phyloP scores from a whole-genome alignment of 2,888 invertebrate species.

The Ramazzottius varieornatus region DNA sequence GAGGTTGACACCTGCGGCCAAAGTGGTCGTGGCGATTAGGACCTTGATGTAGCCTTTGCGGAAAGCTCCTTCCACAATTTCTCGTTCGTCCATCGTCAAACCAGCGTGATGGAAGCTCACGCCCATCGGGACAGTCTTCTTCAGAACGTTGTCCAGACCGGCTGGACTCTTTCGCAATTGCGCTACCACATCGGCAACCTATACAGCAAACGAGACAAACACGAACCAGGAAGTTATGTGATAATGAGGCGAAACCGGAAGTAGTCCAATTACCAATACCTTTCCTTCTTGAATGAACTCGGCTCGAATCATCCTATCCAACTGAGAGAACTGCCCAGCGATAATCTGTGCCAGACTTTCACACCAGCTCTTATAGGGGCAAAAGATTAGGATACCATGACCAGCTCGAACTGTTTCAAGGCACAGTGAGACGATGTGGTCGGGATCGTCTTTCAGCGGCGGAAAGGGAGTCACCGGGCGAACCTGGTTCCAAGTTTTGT shows the following conservation, averaged over 20 bases:
- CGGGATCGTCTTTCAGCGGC: slow-evolving; percentile 35
- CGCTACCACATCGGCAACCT: neutral
- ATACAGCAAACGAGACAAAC: too few relatives aligned
- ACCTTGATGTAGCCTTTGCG: slow-evolving; percentile 50
- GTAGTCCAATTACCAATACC: too few relatives aligned
- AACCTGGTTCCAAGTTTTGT: slow-evolving; percentile 5
- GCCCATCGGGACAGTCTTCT: slow-evolving; percentile 52
- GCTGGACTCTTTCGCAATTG: slow-evolving; percentile 45
- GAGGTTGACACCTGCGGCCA: slow-evolving; percentile 83
- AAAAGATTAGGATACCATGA: slow-evolving; percentile 72
- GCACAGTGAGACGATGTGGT: slow-evolving; percentile 55
- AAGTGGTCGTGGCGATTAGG: slow-evolving; percentile 74
- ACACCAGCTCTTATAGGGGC: slow-evolving; percentile 80
- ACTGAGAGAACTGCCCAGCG: slow-evolving; percentile 36
- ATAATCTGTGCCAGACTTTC: slow-evolving; percentile 60
- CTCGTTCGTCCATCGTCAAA: slow-evolving; percentile 80
- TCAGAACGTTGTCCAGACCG: slow-evolving; percentile 49
- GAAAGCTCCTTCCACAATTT: slow-evolving; percentile 66
- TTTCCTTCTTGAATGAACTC: too few relatives aligned
- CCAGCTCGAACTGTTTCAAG: slow-evolving; percentile 57
- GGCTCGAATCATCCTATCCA: too few relatives aligned
- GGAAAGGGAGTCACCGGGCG: slow-evolving; percentile 5
- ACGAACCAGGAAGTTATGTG: too few relatives aligned
- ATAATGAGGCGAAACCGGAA: too few relatives aligned
- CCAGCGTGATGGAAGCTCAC: slow-evolving; percentile 90